Evolutionary conservation across 1,140 invertebrate species (phyloP), one percentile per base, ranked within the genome.

Genomic region (Lepidotrigona ventralis): DNA sequence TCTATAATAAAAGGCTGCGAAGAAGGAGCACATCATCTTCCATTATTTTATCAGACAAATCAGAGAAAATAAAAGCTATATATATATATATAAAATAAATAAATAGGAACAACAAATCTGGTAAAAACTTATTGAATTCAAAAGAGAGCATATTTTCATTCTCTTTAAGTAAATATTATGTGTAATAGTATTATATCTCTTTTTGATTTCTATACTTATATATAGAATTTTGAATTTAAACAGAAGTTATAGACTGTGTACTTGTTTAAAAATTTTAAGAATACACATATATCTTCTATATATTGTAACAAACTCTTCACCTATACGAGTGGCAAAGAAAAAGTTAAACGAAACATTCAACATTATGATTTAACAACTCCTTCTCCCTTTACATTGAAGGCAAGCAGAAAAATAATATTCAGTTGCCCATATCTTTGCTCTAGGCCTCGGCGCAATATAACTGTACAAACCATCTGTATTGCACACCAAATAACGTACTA

Each of bases 1-100:
- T 86, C 86, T 84, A 83, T 88, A 46, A 68, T 84, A 86, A 86
- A 88, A 89, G 86, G 86, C 86, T 88, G 58, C 33, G 74, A 89
- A 89, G 81, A 89, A 89, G 87, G 86, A 89, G 87, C 84, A 82
- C 78, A 81, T 86, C 72, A 60, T 81, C 64, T 72, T 79, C 73
- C 46, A 79, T 84, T 77, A 14, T 51, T n/a, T 76, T 86, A 86
- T 76, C 60, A 69, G 75, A 74, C 71, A 53, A 39, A 83, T 78
- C 77, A 54, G 54, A 71, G 58, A 11, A 56, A 78, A 83, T 70
- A 82, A 77, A 77, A 83, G 71, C 64, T 78, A 71, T 73, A 84
- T 17, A 79, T 78, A 54, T 17, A 79, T 78, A 39, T 83, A 51
- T 66, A 82, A 33, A 77, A 87, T 86, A 81, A 84, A 74, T 79